phyloP scores from a whole-genome alignment of 2,113 vertebrate species.

The Oophaga pumilio region DNA sequence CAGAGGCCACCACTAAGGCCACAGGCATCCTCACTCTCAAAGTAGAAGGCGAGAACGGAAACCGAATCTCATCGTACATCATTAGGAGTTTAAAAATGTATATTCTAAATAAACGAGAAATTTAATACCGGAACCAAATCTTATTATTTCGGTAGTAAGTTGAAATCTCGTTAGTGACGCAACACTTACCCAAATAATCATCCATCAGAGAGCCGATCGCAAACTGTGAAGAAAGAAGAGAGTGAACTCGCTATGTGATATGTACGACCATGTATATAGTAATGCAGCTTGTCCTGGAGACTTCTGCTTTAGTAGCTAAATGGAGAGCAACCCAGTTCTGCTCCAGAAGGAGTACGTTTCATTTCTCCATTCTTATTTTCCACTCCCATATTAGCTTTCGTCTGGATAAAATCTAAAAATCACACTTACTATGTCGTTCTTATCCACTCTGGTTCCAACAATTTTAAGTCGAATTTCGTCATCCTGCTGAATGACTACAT shows the following conservation, averaged over 20 bases:
- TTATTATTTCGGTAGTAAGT: too few species aligned
- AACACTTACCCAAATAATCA: slow-evolving; percentile 85
- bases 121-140: too few species aligned
- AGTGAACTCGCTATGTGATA: slow-evolving; percentile 38
- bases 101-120: too few species aligned
- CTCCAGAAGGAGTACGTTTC: neutral
- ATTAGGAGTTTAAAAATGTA: too few species aligned
- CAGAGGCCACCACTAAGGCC: too few species aligned
- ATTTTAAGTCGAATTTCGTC: slow-evolving; percentile 93
- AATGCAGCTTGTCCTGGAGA: too few species aligned
- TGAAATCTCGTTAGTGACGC: too few species aligned
- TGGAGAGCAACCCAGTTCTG: neutral
- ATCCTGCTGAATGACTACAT: slow-evolving; percentile 91
- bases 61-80: too few species aligned
- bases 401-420: neutral
- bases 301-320: too few species aligned
- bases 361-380: neutral
- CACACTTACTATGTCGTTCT: slow-evolving; percentile 88
- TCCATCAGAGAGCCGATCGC: slow-evolving; percentile 94
- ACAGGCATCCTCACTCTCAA: too few species aligned
- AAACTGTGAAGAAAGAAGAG: slow-evolving; percentile 74
- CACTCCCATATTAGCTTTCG: neutral
- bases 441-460: slow-evolving; percentile 90
- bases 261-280: too few species aligned
- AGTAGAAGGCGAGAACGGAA: too few species aligned